These are phyloP conservation scores for Synanthedon vespiformis DNA, from an alignment of 2,888 invertebrate species.

Conservation along the genomic window DNA sequence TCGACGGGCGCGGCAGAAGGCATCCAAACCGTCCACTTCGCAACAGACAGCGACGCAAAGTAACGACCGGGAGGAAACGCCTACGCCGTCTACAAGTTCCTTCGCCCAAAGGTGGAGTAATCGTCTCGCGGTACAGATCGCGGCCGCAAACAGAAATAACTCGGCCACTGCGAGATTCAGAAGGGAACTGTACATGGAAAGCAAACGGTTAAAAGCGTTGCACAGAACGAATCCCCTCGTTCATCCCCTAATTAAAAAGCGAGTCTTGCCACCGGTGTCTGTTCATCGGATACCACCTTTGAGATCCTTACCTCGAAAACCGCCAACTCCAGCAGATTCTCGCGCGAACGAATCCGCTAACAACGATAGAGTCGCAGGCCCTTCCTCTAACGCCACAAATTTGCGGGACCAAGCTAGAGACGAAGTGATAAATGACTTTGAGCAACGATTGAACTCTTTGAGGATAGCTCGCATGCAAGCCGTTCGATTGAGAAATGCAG, in stretches of 20 bases:
- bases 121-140: conserved; percentile 57
- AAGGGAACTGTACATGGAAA: conserved; percentile 49
- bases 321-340: conserved; percentile 13
- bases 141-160: conserved; percentile 56
- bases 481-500: conserved; percentile 46
- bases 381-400: conserved; percentile 32
- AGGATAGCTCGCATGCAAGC: conserved; percentile 56
- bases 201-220: conserved; percentile 47
- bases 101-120: conserved; percentile 44
- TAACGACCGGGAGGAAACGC: conserved; percentile 9
- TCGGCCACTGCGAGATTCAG: conserved; percentile 50
- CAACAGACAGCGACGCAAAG: conserved; percentile 6
- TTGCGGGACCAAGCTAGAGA: conserved; percentile 22
- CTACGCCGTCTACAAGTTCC: conserved; percentile 14
- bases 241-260: conserved; percentile 45
- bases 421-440: conserved; percentile 38
- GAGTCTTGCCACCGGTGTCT: conserved; percentile 38
- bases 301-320: conserved; percentile 33
- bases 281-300: conserved; percentile 50
- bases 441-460: conserved; percentile 49
- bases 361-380: conserved; percentile 43
- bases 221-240: conserved; percentile 52
- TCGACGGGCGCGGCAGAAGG: neutral
- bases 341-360: conserved; percentile 15
- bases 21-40: conserved; percentile 15